A percentile compares a stretch with the other conserved stretches of the same genome.
phyloP scores from a whole-genome alignment of 1,140 invertebrate genomes.

The Plodia interpunctella region DNA sequence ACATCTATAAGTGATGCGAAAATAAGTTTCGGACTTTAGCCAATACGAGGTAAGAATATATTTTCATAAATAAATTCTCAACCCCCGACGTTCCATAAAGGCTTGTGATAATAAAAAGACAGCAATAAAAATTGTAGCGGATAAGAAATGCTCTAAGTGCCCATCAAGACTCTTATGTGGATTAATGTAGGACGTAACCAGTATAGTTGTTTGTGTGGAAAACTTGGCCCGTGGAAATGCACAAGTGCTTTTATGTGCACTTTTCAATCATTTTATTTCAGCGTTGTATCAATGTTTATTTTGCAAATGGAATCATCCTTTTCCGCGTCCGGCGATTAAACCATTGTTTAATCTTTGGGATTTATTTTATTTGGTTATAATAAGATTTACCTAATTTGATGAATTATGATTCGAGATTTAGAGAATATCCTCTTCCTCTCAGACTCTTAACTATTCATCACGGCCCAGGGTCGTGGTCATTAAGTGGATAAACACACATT shows the following conservation, averaged over 20 bases:
- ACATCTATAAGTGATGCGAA: constrained; percentile 13
- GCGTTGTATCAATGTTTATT: not conserved
- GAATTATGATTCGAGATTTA: not conserved
- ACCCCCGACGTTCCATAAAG: constrained; percentile 29
- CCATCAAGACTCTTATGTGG: constrained; percentile 20
- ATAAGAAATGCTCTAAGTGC: constrained; percentile 24
- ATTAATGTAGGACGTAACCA: constrained; percentile 1
- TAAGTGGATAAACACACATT: too few species aligned
- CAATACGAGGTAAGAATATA: constrained; percentile 31
- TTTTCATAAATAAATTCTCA: constrained; percentile 11
- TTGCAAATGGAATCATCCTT: not conserved
- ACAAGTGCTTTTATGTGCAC: not conserved
- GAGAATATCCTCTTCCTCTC: too few species aligned
- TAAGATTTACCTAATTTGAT: not conserved
- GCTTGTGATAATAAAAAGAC: constrained; percentile 36
- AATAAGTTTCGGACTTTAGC: constrained; percentile 19
- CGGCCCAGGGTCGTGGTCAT: too few species aligned
- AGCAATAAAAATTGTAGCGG: constrained; percentile 39
- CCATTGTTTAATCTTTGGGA: not conserved
- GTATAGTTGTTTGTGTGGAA: not conserved
- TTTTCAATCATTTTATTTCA: not conserved
- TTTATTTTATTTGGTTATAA: not conserved
- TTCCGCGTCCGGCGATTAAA: not conserved
- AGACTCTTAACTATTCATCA: too few species aligned
- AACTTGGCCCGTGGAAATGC: not conserved